Evolutionary conservation across 2,797 vertebrate genomes (phyloP).

Genomic region (Sebastes flavidus): DNA sequence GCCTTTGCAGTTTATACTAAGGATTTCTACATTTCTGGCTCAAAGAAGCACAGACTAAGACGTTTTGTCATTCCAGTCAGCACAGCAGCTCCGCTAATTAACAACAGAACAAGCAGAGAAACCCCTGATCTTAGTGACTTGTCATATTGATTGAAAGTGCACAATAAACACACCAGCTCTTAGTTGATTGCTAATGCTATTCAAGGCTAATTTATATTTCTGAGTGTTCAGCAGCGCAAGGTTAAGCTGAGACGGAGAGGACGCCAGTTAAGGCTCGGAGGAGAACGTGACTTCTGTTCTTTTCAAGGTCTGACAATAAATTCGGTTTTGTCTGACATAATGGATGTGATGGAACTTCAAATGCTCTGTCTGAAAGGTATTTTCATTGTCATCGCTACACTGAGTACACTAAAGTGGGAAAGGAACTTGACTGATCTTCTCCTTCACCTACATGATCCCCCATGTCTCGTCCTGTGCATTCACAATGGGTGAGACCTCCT

Average conservation of each 20-base stretch:
- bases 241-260: slow-evolving; percentile 22
- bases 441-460: background rate
- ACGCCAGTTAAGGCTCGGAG: background rate
- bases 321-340: slow-evolving; percentile 2
- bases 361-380: slow-evolving; percentile 3
- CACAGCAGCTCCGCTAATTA: slow-evolving; percentile 40
- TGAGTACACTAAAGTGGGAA: background rate
- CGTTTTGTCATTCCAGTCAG: slow-evolving; percentile 28
- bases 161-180: slow-evolving; percentile 61
- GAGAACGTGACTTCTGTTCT: slow-evolving; percentile 12
- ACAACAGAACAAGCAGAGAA: slow-evolving; percentile 41
- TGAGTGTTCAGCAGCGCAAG: slow-evolving; percentile 28
- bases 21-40: background rate
- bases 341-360: slow-evolving; percentile 16
- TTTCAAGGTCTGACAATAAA: slow-evolving; percentile 43
- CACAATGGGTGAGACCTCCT: background rate
- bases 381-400: background rate
- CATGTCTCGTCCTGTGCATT: background rate
- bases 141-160: slow-evolving; percentile 66
- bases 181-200: slow-evolving; percentile 64
- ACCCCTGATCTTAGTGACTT: slow-evolving; percentile 42
- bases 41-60: background rate
- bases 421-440: background rate
- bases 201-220: slow-evolving; percentile 52
- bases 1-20: background rate